phyloP scores from a whole-genome alignment of 2,797 vertebrate genomes.

The Ptychobarbus kaznakovi region DNA sequence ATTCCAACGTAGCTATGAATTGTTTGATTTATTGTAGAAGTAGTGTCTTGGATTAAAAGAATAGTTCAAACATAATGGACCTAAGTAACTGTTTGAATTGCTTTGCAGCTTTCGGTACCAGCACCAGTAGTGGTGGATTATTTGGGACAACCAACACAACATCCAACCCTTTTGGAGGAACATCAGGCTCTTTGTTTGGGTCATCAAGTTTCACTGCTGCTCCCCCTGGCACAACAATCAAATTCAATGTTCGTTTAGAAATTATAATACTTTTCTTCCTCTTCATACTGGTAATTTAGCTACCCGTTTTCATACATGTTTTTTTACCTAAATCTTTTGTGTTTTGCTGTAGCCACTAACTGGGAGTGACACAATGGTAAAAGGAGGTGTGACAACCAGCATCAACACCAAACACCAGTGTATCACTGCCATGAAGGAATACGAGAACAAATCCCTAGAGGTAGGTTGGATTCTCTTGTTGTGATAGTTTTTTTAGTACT shows the following conservation, averaged over 20 bases:
- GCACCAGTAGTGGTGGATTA: constrained; percentile 89
- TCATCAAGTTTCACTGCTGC: constrained; percentile 85
- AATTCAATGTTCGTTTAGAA: constrained; percentile 88
- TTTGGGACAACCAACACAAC: constrained; percentile 92
- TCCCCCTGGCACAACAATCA: constrained; percentile 91
- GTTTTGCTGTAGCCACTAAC: constrained; percentile 84
- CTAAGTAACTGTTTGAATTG: background rate
- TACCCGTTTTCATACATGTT: too few relatives aligned
- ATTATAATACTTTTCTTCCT: background rate
- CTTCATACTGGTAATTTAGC: background rate
- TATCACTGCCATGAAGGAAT: constrained; percentile 99
- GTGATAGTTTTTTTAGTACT: background rate
- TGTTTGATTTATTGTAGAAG: background rate
- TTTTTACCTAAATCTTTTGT: background rate
- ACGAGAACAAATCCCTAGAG: constrained; percentile 96
- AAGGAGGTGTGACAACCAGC: constrained; percentile 93
- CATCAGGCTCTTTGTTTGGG: constrained; percentile 88
- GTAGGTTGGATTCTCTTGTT: constrained; percentile 71
- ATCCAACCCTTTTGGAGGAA: constrained; percentile 90
- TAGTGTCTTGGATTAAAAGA: background rate
- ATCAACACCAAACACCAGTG: constrained; percentile 98
- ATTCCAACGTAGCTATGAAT: background rate
- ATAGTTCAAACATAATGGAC: background rate
- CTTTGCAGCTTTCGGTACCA: constrained; percentile 87
- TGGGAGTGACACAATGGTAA: constrained; percentile 95